Evolutionary conservation across 2,888 invertebrate species (phyloP).

Genomic region (Pharmacophagus antenor): DNA sequence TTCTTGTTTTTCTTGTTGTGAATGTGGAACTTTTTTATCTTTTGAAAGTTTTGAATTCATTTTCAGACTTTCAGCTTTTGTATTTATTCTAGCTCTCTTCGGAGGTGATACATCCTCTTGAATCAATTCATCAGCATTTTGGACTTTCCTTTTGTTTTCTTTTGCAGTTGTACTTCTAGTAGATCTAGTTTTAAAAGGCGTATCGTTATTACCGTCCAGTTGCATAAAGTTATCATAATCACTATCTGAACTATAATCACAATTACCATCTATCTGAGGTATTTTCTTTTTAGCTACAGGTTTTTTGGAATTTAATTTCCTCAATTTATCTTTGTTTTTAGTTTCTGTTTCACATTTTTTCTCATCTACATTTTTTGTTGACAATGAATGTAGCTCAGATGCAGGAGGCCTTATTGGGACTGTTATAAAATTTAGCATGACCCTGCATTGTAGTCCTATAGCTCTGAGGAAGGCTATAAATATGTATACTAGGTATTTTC

Average conservation of each 20-base stretch:
- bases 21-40: conserved; percentile 30
- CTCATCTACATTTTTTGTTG: conserved; percentile 62
- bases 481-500: conserved; percentile 86
- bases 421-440: conserved; percentile 90
- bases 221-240: conserved; percentile 55
- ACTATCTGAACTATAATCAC: conserved; percentile 52
- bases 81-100: conserved; percentile 50
- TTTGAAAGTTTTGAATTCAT: conserved; percentile 2
- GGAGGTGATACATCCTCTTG: conserved; percentile 58
- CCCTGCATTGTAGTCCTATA: conserved; percentile 89
- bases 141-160: conserved; percentile 39
- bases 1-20: conserved; percentile 22
- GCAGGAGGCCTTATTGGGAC: conserved; percentile 85
- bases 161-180: conserved; percentile 45
- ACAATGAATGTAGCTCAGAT: conserved; percentile 83
- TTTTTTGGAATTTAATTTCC: conserved; percentile 38
- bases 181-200: conserved; percentile 42
- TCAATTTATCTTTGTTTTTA: conserved; percentile 34
- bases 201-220: conserved; percentile 62
- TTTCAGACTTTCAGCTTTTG: conserved; percentile 31
- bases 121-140: conserved; percentile 34
- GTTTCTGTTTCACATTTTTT: conserved; percentile 37
- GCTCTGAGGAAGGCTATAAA: conserved; percentile 89
- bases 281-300: conserved; percentile 49
- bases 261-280: conserved; percentile 80